Evolutionary conservation across 1,140 invertebrate genomes (phyloP).

Genomic region (Formica selysi): DNA sequence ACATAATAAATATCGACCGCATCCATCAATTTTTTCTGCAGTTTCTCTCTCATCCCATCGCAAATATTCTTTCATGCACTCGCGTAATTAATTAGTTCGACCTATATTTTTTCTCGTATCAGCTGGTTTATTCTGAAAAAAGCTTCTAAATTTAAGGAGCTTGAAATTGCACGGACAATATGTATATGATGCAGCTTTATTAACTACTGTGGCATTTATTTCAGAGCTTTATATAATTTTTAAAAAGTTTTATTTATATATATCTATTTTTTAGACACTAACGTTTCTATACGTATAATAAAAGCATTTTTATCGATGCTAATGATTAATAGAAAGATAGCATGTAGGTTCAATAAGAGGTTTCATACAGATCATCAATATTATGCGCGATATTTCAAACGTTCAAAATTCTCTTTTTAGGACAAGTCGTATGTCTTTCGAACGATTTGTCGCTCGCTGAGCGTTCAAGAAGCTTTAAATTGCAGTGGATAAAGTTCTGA

Average conservation of each 20-base stretch:
- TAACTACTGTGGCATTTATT: neutral
- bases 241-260: neutral
- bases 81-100: conserved; percentile 19
- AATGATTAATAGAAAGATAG: neutral
- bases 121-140: neutral
- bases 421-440: conserved; percentile 8
- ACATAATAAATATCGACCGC: conserved; percentile 25
- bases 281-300: too few relatives aligned
- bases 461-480: conserved; percentile 30
- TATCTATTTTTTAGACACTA: neutral
- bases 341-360: neutral
- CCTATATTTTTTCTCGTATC: neutral
- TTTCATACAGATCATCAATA: neutral
- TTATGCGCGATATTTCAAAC: neutral
- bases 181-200: neutral
- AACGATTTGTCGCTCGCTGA: conserved; percentile 48
- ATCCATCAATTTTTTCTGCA: conserved; percentile 29
- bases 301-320: neutral
- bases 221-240: neutral
- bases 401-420: conserved; percentile 7
- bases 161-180: neutral
- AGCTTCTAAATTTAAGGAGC: neutral
- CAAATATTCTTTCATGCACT: too few relatives aligned
- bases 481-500: conserved; percentile 41
- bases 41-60: neutral